Percentiles rank a stretch among this genome's conserved stretches.
Evolutionary conservation across 2,113 vertebrate genomes (phyloP).

Genomic region (Falco punctatus): DNA sequence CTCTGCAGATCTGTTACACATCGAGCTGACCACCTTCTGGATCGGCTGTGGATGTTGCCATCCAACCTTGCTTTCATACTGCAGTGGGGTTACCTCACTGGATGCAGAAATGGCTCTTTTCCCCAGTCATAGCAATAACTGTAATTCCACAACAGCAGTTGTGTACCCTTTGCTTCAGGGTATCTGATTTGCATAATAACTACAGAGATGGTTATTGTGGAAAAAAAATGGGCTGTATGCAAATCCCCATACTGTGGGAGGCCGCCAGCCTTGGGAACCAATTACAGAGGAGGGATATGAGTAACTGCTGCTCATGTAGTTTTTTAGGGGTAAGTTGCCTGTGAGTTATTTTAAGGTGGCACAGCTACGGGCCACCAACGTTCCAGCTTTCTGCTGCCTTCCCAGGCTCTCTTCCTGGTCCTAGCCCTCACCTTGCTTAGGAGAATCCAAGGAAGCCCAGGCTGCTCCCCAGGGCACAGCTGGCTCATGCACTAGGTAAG

Average conservation of each 20-base stretch:
- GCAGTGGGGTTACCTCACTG: neutral
- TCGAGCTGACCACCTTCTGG: neutral
- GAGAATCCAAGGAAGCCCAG: neutral
- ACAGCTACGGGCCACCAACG: neutral
- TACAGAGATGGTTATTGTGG: neutral
- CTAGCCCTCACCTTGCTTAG: neutral
- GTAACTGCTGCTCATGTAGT: neutral
- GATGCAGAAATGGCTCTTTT: neutral
- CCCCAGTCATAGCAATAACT: neutral
- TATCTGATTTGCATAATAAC: slow-evolving; percentile 2
- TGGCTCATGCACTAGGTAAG: neutral
- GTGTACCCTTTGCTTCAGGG: neutral
- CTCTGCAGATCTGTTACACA: neutral
- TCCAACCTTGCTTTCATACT: neutral
- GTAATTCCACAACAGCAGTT: neutral
- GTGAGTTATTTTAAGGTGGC: neutral
- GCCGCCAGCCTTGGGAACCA: neutral
- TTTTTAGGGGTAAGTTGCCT: neutral
- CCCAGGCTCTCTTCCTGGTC: neutral
- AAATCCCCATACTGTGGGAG: neutral
- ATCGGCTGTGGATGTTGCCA: neutral
- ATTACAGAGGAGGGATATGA: neutral
- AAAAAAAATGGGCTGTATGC: neutral
- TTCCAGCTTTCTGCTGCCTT: neutral
- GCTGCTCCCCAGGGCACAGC: neutral